Evolutionary conservation across 2,888 invertebrate genomes (phyloP).

Genomic region (Mimas tiliae): DNA sequence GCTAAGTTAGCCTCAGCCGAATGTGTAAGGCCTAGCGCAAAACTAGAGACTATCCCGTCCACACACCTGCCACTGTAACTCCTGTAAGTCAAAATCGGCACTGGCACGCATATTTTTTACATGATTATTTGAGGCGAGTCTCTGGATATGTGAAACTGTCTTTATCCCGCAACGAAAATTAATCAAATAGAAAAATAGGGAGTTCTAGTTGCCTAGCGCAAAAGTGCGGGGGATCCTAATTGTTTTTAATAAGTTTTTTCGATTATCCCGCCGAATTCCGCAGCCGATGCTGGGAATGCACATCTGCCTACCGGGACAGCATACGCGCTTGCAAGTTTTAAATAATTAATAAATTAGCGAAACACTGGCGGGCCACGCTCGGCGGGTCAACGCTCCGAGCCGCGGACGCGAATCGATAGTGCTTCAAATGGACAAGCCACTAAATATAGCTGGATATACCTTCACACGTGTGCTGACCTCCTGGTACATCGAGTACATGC

Average conservation of each 20-base stretch:
- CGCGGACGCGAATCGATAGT: constrained; percentile 79
- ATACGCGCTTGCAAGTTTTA: constrained; percentile 61
- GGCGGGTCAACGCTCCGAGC: constrained; percentile 73
- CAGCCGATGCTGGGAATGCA: constrained; percentile 16
- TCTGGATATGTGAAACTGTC: no score
- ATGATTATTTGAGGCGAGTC: no score
- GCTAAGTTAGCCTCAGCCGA: background rate
- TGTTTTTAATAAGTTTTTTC: background rate
- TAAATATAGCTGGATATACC: constrained; percentile 65
- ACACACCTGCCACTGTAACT: no score
- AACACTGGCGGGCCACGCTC: constrained; percentile 62
- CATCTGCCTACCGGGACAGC: constrained; percentile 48
- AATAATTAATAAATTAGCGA: constrained; percentile 83
- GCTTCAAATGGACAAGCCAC: constrained; percentile 79
- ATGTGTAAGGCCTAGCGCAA: no score
- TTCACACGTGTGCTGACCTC: constrained; percentile 48
- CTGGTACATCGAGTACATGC: constrained; percentile 45
- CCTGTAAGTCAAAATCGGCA: no score
- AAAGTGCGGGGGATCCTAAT: background rate
- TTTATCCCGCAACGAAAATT: no score
- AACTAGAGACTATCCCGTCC: no score
- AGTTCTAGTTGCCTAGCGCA: background rate
- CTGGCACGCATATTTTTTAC: no score
- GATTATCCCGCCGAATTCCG: constrained; percentile 7
- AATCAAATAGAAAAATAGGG: no score